Evolutionary conservation across 2,888 invertebrate genomes (phyloP).

Genomic region (Cyclophora punctaria): DNA sequence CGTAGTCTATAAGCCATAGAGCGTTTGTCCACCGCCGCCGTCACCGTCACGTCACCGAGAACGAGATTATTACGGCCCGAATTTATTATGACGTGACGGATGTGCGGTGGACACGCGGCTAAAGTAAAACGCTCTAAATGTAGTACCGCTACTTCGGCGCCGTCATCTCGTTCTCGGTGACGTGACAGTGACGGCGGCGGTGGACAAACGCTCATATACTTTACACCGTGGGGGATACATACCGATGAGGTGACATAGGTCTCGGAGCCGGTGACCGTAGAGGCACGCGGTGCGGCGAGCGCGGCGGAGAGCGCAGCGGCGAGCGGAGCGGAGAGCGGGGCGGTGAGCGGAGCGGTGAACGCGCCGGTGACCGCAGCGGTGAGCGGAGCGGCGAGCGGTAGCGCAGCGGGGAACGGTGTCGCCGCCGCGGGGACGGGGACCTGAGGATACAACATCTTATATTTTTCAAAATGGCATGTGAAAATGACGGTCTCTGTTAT

Average conservation of each 20-base stretch:
- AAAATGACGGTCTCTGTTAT: too few relatives aligned
- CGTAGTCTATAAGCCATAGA: too few relatives aligned
- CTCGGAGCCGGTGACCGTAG: slow-evolving; percentile 31
- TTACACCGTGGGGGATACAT: slow-evolving; percentile 10
- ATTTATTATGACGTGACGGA: too few relatives aligned
- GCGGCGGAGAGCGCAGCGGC: slow-evolving; percentile 31
- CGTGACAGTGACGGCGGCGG: too few relatives aligned
- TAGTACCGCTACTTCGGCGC: too few relatives aligned
- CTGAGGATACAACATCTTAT: slow-evolving; percentile 22
- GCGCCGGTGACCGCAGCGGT: slow-evolving; percentile 26
- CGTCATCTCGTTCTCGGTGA: too few relatives aligned
- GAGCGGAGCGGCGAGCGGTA: slow-evolving; percentile 58
- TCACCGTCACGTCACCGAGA: too few relatives aligned
- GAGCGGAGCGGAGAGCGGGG: slow-evolving; percentile 32
- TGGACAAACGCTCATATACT: not conserved
- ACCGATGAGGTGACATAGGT: slow-evolving; percentile 53
- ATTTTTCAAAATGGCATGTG: too few relatives aligned
- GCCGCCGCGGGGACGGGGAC: slow-evolving; percentile 68
- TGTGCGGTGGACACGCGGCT: too few relatives aligned
- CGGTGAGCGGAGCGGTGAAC: slow-evolving; percentile 24
- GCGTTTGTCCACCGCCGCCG: too few relatives aligned
- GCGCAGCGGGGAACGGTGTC: slow-evolving; percentile 56
- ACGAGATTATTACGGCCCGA: too few relatives aligned
- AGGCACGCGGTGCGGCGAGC: slow-evolving; percentile 32
- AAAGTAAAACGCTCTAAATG: too few relatives aligned